Conservation (phyloP, 2,113 vertebrate genomes). For the Theristicus caerulescens region DNA sequence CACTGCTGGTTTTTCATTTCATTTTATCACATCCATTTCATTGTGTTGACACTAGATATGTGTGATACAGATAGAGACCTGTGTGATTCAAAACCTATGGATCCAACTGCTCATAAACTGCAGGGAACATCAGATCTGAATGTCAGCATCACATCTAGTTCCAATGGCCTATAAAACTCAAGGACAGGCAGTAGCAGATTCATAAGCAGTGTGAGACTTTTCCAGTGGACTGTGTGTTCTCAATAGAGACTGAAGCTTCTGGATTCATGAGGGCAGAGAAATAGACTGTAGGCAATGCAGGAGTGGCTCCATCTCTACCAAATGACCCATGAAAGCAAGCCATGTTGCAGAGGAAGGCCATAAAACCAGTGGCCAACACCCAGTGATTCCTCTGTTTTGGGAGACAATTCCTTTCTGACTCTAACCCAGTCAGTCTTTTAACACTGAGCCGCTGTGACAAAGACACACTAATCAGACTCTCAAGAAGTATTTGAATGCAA, state of each 20-base stretch:
- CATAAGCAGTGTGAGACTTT: neutral
- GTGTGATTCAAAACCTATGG: neutral
- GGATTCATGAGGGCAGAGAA: neutral
- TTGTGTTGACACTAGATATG: neutral
- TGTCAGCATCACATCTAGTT: neutral
- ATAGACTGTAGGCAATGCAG: neutral
- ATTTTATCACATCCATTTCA: neutral
- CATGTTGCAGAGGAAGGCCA: neutral
- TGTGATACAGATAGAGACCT: neutral
- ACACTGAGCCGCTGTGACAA: neutral
- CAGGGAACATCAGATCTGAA: neutral
- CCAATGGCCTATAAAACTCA: neutral
- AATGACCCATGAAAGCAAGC: neutral
- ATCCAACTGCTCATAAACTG: neutral
- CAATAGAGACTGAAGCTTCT: neutral
- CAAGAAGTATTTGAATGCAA: neutral
- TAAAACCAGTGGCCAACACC: neutral
- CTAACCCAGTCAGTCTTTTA: neutral
- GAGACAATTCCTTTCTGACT: neutral
- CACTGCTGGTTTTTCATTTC: neutral
- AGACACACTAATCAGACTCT: neutral
- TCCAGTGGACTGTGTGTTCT: neutral
- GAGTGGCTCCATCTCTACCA: neutral
- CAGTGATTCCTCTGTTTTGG: neutral
- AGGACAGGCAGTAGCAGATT: neutral